Percentiles rank a stretch among this genome's conserved stretches.
phyloP scores from a whole-genome alignment of 2,797 vertebrate genomes.

The Capromys pilorides region DNA sequence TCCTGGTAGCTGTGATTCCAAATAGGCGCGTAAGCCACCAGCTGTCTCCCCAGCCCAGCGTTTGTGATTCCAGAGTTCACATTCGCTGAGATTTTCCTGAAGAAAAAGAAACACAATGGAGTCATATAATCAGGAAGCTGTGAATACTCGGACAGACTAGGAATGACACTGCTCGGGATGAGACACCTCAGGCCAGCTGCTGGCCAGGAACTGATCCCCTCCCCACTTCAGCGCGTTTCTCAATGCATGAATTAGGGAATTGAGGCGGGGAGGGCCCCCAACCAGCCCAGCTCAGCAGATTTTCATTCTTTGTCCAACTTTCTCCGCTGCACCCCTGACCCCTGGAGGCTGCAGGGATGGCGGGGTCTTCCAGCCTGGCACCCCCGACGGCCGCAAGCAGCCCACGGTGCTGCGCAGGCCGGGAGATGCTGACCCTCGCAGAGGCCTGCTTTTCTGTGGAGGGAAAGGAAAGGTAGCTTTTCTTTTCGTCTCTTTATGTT shows the following conservation, averaged over 20 bases:
- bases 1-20: not conserved
- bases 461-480: not conserved
- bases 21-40: too few relatives aligned
- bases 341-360: not conserved
- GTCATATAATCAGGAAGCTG: not conserved
- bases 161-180: not conserved
- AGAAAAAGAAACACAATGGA: not conserved
- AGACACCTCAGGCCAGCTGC: not conserved
- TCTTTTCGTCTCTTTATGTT: not conserved
- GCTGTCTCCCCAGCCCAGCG: not conserved
- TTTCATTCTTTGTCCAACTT: not conserved
- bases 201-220: not conserved
- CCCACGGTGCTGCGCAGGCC: not conserved
- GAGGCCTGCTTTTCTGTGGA: not conserved
- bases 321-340: not conserved
- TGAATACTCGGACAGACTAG: not conserved
- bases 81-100: not conserved
- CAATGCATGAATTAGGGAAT: not conserved
- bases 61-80: not conserved
- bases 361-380: not conserved
- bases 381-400: too few relatives aligned
- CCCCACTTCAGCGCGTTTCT: not conserved
- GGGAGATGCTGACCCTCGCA: not conserved
- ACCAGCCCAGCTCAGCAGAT: not conserved
- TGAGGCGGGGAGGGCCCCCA: not conserved